Conservation (phyloP, 2,888 invertebrate genomes). For the Noctua janthina region DNA sequence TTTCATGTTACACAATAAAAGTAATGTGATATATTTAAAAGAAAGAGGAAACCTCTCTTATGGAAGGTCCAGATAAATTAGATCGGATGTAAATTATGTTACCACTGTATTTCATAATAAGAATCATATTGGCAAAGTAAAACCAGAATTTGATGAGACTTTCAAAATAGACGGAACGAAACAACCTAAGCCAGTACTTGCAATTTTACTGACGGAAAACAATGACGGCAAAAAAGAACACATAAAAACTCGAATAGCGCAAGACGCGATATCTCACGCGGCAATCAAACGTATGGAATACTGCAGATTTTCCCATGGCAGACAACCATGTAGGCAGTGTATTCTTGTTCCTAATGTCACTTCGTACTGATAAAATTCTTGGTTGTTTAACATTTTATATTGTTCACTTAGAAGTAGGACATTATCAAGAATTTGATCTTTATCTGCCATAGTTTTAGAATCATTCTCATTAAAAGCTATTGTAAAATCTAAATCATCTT, state of each 20-base stretch:
- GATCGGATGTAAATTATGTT: neutral
- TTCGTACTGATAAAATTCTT: constrained; percentile 47
- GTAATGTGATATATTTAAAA: no score
- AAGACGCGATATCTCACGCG: constrained; percentile 59
- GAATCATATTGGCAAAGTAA: neutral
- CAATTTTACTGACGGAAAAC: constrained; percentile 54
- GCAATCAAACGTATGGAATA: constrained; percentile 51
- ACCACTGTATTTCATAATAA: neutral
- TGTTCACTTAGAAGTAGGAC: constrained; percentile 10
- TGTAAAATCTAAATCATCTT: constrained; percentile 3
- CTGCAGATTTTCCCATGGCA: constrained; percentile 61
- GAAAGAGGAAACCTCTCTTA: neutral
- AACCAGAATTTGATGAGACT: constrained; percentile 1
- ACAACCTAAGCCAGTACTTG: constrained; percentile 27
- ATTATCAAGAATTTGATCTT: constrained; percentile 30
- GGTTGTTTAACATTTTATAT: constrained; percentile 16
- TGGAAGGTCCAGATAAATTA: neutral
- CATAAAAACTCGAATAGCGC: constrained; percentile 40
- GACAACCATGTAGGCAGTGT: constrained; percentile 43
- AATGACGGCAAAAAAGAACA: constrained; percentile 53
- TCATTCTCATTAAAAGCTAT: constrained; percentile 1
- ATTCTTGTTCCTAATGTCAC: constrained; percentile 54
- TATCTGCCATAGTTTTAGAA: constrained; percentile 17
- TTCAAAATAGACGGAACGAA: constrained; percentile 32
- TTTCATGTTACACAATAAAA: constrained; percentile 1